Evolutionary conservation across 2,888 invertebrate species (phyloP).

Genomic region (Campaea margaritaria): DNA sequence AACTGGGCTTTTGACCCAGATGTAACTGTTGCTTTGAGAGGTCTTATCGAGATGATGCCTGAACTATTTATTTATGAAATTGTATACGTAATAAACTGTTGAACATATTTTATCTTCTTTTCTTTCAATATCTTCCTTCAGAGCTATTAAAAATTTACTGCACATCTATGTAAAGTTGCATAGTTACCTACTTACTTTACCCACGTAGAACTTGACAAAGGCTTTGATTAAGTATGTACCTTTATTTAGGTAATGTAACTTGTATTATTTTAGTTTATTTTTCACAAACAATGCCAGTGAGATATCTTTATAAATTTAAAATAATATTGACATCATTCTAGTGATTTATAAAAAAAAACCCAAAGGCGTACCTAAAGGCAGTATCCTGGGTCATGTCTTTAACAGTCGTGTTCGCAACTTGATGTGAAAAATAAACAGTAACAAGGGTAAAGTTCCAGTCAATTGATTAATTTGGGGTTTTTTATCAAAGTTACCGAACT

Average conservation of each 20-base stretch:
- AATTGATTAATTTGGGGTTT: conserved; percentile 6
- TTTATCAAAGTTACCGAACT: conserved; percentile 8
- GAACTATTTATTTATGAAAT: too few relatives aligned
- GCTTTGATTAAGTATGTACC: not conserved
- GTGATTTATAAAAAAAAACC: conserved; percentile 5
- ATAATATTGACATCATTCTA: not conserved
- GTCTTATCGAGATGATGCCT: too few relatives aligned
- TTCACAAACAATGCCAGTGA: not conserved
- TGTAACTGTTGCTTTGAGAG: too few relatives aligned
- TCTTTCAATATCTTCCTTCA: not conserved
- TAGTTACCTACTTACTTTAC: too few relatives aligned
- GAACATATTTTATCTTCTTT: conserved; percentile 1
- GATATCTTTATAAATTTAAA: not conserved
- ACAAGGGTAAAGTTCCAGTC: conserved; percentile 2
- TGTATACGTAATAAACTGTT: conserved; percentile 11
- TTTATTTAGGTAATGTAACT: too few relatives aligned
- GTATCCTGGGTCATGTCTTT: conserved; percentile 11
- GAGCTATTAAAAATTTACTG: too few relatives aligned
- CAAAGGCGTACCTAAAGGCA: conserved; percentile 11
- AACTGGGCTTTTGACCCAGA: too few relatives aligned
- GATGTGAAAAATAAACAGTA: conserved; percentile 16
- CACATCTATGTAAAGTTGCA: too few relatives aligned
- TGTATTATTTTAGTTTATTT: not conserved
- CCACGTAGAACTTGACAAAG: not conserved
- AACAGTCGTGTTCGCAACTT: conserved; percentile 6